Conservation (phyloP, 2,888 invertebrate genomes). For the Lasioglossum vierecki region DNA sequence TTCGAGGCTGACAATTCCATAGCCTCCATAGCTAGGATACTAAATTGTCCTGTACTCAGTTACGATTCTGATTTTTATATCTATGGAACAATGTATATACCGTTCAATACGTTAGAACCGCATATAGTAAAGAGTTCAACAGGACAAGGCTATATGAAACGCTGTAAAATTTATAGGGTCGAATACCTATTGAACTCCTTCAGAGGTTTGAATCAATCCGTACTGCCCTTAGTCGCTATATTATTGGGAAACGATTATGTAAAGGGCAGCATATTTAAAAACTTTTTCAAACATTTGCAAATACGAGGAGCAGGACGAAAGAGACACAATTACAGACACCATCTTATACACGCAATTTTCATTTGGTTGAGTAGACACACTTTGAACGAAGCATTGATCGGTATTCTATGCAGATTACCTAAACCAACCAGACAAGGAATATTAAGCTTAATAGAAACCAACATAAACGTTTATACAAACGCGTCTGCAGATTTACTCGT, state of each 20-base stretch:
- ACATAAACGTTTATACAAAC: slow-evolving; percentile 88
- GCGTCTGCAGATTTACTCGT: slow-evolving; percentile 86
- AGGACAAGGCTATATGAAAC: slow-evolving; percentile 83
- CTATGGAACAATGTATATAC: slow-evolving; percentile 93
- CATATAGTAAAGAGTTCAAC: slow-evolving; percentile 76
- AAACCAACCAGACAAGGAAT: slow-evolving; percentile 85
- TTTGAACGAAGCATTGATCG: slow-evolving; percentile 88
- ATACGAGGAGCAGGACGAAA: slow-evolving; percentile 84
- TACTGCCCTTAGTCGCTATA: slow-evolving; percentile 92
- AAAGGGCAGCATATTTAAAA: slow-evolving; percentile 87
- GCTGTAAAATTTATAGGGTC: slow-evolving; percentile 90
- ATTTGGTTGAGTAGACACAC: slow-evolving; percentile 91
- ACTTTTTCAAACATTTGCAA: slow-evolving; percentile 89
- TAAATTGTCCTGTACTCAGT: slow-evolving; percentile 94
- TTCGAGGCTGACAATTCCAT: slow-evolving; percentile 96
- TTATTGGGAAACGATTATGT: slow-evolving; percentile 96
- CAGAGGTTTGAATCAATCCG: slow-evolving; percentile 87
- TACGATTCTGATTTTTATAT: slow-evolving; percentile 98
- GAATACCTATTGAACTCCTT: slow-evolving; percentile 89
- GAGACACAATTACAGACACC: slow-evolving; percentile 87
- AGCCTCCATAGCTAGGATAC: slow-evolving; percentile 90
- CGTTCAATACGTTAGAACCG: slow-evolving; percentile 88
- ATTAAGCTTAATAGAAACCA: slow-evolving; percentile 86
- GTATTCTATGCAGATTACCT: slow-evolving; percentile 88
- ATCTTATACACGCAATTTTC: slow-evolving; percentile 89